Evolutionary conservation across 2,797 vertebrate genomes (phyloP).

Genomic region (Periparus ater): DNA sequence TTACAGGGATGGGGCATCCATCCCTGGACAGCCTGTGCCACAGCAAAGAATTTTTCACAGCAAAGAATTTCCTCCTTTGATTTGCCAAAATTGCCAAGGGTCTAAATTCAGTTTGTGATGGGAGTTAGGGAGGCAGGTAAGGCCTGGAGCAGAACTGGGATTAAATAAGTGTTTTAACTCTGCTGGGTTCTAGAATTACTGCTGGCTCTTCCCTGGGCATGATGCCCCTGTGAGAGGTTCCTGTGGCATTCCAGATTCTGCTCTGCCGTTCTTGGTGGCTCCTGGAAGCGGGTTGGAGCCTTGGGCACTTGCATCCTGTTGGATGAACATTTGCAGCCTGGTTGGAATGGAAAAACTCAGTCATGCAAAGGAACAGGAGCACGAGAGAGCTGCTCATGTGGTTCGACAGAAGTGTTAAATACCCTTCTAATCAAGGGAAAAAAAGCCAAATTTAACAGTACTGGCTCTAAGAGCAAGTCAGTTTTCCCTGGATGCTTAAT

Average conservation of each 20-base stretch:
- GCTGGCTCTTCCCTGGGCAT: neutral
- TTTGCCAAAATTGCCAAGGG: fast-evolving
- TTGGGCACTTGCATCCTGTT: neutral
- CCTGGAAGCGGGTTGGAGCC: fast-evolving
- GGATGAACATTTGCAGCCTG: neutral
- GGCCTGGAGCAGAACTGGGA: neutral
- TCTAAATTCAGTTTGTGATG: neutral
- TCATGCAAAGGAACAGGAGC: neutral
- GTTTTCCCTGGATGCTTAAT: neutral
- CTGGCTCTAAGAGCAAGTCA: neutral
- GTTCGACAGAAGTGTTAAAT: neutral
- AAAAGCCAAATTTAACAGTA: neutral
- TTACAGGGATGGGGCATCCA: neutral
- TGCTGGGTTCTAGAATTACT: neutral
- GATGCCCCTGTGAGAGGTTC: neutral
- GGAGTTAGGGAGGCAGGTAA: neutral
- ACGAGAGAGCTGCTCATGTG: neutral
- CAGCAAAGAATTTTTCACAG: fast-evolving
- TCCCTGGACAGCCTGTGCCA: neutral
- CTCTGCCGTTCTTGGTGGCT: neutral
- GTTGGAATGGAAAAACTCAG: neutral
- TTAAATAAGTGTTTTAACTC: neutral
- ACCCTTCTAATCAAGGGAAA: neutral
- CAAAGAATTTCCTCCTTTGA: neutral
- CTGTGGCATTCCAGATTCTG: neutral